These are phyloP conservation scores for Drosophila littoralis DNA, from an alignment of 1,140 invertebrate genomes.

Conservation along the genomic window DNA sequence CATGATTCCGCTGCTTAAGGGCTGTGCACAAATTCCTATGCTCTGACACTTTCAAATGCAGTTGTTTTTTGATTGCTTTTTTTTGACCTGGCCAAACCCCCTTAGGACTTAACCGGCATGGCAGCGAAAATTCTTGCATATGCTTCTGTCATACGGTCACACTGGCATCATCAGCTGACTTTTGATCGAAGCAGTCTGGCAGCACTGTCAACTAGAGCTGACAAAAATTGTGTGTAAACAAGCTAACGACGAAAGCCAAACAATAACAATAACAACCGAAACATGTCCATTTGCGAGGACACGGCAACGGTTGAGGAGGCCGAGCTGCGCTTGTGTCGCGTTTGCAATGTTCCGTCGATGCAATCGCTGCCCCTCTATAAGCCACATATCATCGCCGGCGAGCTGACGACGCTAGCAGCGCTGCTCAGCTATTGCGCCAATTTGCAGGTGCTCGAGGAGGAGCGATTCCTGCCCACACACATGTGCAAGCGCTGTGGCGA, in stretches of 20 bases:
- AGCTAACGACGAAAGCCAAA: background rate
- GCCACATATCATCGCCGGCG: conserved; percentile 35
- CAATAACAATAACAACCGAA: conserved; percentile 1
- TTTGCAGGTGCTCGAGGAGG: conserved; percentile 46
- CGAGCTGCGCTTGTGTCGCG: conserved; percentile 39
- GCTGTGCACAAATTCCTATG: conserved; percentile 14
- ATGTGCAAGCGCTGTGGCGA: conserved; percentile 48
- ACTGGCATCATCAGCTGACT: conserved; percentile 42
- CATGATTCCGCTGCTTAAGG: conserved; percentile 20
- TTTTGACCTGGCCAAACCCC: conserved; percentile 32
- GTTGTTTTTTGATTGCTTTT: conserved; percentile 21
- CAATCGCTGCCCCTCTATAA: conserved; percentile 43
- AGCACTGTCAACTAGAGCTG: conserved; percentile 8
- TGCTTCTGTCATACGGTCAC: conserved; percentile 12
- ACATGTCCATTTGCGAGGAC: conserved; percentile 24
- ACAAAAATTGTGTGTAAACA: conserved; percentile 20
- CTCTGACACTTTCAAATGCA: conserved; percentile 25
- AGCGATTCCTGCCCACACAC: conserved; percentile 53
- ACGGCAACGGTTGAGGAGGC: background rate
- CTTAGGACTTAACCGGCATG: conserved; percentile 45
- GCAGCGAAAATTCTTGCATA: conserved; percentile 36
- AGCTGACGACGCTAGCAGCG: conserved; percentile 52
- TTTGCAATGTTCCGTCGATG: conserved; percentile 42
- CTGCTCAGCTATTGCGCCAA: conserved; percentile 55
- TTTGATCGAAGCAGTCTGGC: background rate